phyloP scores from a whole-genome alignment of 2,113 vertebrate species.

The Protobothrops flavoviridis region DNA sequence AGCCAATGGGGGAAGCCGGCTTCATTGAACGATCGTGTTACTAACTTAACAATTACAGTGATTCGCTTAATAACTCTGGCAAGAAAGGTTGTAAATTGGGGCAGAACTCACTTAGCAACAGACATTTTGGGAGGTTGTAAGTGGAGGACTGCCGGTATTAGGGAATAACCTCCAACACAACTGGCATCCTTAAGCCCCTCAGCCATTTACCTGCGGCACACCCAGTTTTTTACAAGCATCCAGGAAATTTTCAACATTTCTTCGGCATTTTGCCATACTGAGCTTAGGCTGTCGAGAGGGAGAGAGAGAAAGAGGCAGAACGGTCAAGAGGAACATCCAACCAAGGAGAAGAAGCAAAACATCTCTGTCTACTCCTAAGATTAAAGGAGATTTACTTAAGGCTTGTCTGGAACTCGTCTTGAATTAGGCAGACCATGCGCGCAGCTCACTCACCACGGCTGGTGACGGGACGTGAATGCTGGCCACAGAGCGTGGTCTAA shows the following conservation, averaged over 20 bases:
- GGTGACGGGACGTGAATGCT: constrained; percentile 98
- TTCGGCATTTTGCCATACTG: constrained; percentile 98
- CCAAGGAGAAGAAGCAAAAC: not conserved
- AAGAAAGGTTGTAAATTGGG: no score
- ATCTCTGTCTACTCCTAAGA: not conserved
- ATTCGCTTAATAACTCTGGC: no score
- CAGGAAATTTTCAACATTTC: constrained; percentile 98
- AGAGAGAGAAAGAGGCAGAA: not conserved
- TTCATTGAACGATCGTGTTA: no score
- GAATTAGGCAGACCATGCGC: not conserved
- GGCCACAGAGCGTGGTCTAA: constrained; percentile 93
- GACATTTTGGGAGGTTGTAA: not conserved
- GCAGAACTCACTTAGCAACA: not conserved
- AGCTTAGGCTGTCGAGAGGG: constrained; percentile 87
- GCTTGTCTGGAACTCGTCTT: not conserved
- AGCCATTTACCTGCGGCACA: constrained; percentile 85
- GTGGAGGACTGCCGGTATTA: not conserved
- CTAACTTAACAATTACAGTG: no score
- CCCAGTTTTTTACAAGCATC: constrained; percentile 98
- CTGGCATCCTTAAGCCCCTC: not conserved
- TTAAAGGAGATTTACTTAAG: not conserved
- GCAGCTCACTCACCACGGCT: constrained; percentile 85
- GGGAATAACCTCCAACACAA: not conserved
- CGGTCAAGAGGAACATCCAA: not conserved
- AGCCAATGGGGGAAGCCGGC: no score